Percentiles rank a stretch among this genome's conserved stretches.
Conservation (phyloP, 2,888 invertebrate genomes). For the Zhuqinia jingwanae region DNA sequence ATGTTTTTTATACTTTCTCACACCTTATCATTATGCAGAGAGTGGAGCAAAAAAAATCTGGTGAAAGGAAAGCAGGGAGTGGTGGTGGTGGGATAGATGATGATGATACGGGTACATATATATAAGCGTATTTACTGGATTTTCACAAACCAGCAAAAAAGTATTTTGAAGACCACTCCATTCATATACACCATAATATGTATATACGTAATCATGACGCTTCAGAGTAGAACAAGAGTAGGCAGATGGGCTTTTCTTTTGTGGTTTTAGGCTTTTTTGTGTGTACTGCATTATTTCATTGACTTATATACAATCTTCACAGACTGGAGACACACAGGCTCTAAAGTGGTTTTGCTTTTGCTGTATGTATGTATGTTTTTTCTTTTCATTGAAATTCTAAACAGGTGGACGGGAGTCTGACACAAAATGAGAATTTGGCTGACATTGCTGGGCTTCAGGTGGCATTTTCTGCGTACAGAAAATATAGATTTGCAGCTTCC, state of each 20-base stretch:
- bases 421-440: constrained; percentile 83
- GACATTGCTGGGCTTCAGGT: constrained; percentile 83
- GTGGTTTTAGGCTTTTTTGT: no score
- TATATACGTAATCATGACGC: no score
- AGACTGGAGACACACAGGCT: background rate
- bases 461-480: constrained; percentile 81
- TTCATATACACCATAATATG: no score
- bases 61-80: background rate
- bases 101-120: no score
- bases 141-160: no score
- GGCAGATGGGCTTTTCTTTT: constrained; percentile 17
- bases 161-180: no score
- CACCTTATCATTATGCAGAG: constrained; percentile 31
- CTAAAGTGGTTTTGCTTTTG: background rate
- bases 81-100: background rate
- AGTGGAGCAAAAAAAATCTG: constrained; percentile 18
- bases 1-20: constrained; percentile 10
- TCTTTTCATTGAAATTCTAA: constrained; percentile 42
- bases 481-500: constrained; percentile 70
- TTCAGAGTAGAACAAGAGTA: background rate
- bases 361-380: background rate
- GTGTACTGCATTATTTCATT: no score
- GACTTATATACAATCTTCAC: no score
- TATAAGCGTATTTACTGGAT: no score
- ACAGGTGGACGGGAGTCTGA: constrained; percentile 83